Conservation (phyloP, 2,113 vertebrate species). For the Nesoenas mayeri region DNA sequence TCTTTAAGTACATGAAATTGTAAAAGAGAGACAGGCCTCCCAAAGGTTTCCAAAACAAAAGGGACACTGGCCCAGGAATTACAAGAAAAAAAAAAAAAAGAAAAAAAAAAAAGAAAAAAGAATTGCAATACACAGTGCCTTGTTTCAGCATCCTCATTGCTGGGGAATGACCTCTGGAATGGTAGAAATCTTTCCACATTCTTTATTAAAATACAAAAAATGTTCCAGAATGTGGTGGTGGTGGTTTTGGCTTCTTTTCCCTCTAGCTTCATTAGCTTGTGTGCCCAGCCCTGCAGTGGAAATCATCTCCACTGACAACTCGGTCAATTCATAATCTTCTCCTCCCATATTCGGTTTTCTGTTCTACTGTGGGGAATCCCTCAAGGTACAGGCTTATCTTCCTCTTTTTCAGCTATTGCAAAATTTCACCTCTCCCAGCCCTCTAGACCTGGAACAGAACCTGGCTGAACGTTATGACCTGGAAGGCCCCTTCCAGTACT, state of each 20-base stretch:
- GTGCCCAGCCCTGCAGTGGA: background rate
- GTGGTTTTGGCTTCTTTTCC: background rate
- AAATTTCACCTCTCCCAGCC: background rate
- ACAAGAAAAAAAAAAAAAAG: background rate
- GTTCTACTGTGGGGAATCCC: background rate
- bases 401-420: background rate
- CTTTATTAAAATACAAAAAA: background rate
- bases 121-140: background rate
- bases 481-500: background rate
- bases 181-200: background rate
- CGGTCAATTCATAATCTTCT: background rate
- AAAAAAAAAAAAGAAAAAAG: background rate
- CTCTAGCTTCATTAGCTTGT: background rate
- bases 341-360: background rate
- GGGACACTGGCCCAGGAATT: too few species aligned
- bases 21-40: background rate
- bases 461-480: background rate
- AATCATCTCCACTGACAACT: background rate
- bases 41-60: background rate
- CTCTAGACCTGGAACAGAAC: accelerated
- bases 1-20: background rate
- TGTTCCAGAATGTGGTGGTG: background rate
- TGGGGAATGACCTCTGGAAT: background rate
- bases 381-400: background rate
- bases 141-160: background rate